Evolutionary conservation across 1,140 invertebrate genomes (phyloP), one percentile per base, ranked within the genome.

Genomic region (Paramacrobiotus metropolitanus): DNA sequence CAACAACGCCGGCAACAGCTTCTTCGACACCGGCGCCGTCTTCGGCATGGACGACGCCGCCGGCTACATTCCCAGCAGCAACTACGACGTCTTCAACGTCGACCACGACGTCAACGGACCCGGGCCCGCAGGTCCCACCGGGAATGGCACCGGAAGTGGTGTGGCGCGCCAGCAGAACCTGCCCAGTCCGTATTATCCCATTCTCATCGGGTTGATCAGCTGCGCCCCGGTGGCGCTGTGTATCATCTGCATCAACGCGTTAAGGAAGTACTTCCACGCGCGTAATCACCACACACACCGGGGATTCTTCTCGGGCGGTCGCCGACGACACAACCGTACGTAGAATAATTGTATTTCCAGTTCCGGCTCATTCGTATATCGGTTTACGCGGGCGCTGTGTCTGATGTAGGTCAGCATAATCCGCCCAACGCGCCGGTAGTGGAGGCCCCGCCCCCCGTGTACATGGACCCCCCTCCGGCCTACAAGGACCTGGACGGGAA

Each of bases 151-250:
- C 9, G 34, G 9, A 9, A n/a, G 9, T n/a, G 34, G 9, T 40
- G 9, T n/a, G 34, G n/a, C 48, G 24, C 48, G 48, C 9, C 15
- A 9, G 9, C 9, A 9, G 4, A 55, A 55, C 24, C 24, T 55
- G 24, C 48, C 48, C 48, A 55, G 24, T 55, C 48, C 48, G 48
- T 55, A 55, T 24, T 55, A 55, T 24, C 48, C 48, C 24, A 55
- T 55, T 55, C 24, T 55, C 4, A 55, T 55, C 24, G 48, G 48
- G 24, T 24, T 55, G 9, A 55, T 55, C 48, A 55, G 48, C 48
- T 55, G 48, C 24, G 48, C 48, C 4, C 48, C 48, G 48, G 48
- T 55, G 48, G 48, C 48, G 48, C 48, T 55, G 48, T 55, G 48
- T 24, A 55, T 55, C 48, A 55, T 55, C 24, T 55, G 48, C 24